phyloP scores from a whole-genome alignment of 2,888 invertebrate genomes.

The Subacronicta megacephala region DNA sequence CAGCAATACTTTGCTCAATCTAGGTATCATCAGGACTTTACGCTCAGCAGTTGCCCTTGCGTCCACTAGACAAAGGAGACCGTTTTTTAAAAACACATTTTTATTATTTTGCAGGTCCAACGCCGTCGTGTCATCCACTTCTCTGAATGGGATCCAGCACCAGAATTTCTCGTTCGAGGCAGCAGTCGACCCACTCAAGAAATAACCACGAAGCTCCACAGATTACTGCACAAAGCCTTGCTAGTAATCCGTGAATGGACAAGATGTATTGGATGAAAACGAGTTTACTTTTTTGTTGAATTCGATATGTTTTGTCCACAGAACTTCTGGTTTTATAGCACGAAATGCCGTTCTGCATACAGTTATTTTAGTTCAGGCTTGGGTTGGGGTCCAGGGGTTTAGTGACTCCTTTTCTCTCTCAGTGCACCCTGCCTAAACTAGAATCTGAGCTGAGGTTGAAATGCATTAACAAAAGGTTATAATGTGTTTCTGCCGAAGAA shows the following conservation, averaged over 20 bases:
- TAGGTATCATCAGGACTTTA: too few species aligned
- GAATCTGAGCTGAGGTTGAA: slow-evolving; percentile 17
- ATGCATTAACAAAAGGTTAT: slow-evolving; percentile 20
- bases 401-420: background rate
- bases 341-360: too few species aligned
- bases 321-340: too few species aligned
- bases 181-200: slow-evolving; percentile 21
- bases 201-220: slow-evolving; percentile 16
- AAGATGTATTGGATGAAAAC: slow-evolving; percentile 18
- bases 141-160: background rate
- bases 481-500: slow-evolving; percentile 18
- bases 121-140: background rate
- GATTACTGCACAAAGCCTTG: slow-evolving; percentile 10
- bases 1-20: too few species aligned
- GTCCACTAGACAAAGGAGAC: too few species aligned
- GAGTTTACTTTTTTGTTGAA: background rate
- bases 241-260: slow-evolving; percentile 11
- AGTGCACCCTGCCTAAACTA: slow-evolving; percentile 23
- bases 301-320: too few species aligned
- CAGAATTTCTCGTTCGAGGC: slow-evolving; percentile 15
- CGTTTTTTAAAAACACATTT: background rate
- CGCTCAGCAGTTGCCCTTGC: too few species aligned
- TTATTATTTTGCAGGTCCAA: slow-evolving; percentile 6
- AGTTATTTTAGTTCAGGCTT: slow-evolving; percentile 22
- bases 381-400: slow-evolving; percentile 3